Conservation (phyloP, 2,113 vertebrate species). For the Notothenia rossii region DNA sequence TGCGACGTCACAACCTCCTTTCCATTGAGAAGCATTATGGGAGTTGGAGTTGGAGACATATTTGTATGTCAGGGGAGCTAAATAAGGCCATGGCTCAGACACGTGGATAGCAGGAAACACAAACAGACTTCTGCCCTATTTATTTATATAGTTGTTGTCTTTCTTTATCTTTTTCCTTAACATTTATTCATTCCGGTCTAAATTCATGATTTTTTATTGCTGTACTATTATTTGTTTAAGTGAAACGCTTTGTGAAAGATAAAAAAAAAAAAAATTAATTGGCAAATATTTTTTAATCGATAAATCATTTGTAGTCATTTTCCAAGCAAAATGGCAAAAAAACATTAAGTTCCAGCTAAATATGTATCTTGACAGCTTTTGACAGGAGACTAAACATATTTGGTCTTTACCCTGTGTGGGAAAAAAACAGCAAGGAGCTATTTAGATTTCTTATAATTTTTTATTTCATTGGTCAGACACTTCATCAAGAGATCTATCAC, state of each 20-base stretch:
- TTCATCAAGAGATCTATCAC: not conserved
- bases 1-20: constrained; percentile 7
- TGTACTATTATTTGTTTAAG: not conserved
- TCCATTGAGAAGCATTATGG: constrained; percentile 25
- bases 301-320: not conserved
- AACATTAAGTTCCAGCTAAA: not conserved
- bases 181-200: not conserved
- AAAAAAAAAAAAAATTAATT: not conserved
- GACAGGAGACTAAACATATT: not conserved
- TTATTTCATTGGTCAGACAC: not conserved
- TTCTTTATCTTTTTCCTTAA: not conserved
- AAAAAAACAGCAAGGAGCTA: not conserved
- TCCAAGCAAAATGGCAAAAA: not conserved
- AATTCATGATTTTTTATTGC: not conserved
- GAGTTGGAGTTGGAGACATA: constrained; percentile 59
- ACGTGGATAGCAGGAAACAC: constrained; percentile 67
- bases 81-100: constrained; percentile 59
- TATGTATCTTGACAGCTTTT: not conserved
- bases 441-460: not conserved
- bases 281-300: not conserved
- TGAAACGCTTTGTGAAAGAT: not conserved
- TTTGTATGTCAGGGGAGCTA: constrained; percentile 47
- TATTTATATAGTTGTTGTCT: not conserved
- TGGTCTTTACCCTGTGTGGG: not conserved
- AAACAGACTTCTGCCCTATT: not conserved